Conservation (phyloP, 2,797 vertebrate genomes). For the Gymnodraco acuticeps region DNA sequence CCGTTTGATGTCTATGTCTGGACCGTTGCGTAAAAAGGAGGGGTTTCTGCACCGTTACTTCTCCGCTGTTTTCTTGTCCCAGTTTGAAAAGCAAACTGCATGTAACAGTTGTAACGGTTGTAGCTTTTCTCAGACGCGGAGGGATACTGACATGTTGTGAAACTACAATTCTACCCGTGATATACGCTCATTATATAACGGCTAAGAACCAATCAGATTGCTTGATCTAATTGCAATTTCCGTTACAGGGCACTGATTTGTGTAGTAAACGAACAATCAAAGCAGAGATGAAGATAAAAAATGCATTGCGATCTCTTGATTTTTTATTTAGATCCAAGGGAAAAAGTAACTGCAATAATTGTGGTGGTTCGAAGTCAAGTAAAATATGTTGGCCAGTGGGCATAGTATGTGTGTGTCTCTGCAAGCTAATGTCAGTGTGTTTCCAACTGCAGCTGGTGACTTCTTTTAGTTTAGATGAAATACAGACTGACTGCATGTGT, state of each 20-base stretch:
- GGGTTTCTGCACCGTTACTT: no score
- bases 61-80: no score
- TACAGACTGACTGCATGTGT: background rate
- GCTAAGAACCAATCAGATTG: no score
- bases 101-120: no score
- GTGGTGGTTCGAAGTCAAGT: conserved; percentile 1
- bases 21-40: no score
- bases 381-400: background rate
- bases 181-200: no score
- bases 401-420: background rate
- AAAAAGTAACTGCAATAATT: background rate
- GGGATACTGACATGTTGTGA: no score
- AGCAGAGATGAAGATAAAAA: background rate
- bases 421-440: background rate
- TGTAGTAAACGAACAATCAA: background rate
- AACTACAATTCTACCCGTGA: no score
- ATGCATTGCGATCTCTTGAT: background rate
- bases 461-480: conserved; percentile 7
- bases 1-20: no score
- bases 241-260: background rate
- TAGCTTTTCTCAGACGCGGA: no score
- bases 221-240: conserved; percentile 5
- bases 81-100: no score
- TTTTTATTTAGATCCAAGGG: conserved; percentile 1
- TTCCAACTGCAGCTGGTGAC: background rate